Evolutionary conservation across 2,888 invertebrate genomes (phyloP).

Genomic region (Caenorhabditis drosophilae): DNA sequence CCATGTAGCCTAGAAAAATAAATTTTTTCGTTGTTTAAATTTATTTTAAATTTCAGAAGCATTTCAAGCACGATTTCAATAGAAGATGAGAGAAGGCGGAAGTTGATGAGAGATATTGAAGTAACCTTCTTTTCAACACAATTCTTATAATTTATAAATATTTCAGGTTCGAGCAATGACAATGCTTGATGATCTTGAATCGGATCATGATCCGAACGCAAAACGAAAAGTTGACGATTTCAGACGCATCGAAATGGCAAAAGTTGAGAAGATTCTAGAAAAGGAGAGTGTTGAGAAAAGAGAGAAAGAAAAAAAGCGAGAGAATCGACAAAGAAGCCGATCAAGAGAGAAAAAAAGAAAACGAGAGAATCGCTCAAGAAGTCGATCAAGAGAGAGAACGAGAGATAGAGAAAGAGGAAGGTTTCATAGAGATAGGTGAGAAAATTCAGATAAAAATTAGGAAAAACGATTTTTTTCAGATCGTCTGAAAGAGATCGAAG

Average conservation of each 20-base stretch:
- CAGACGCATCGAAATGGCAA: conserved; percentile 33
- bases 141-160: no score
- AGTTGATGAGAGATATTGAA: conserved; percentile 39
- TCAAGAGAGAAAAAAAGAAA: conserved; percentile 10
- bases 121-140: no score
- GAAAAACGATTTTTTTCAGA: conserved; percentile 1
- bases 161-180: conserved; percentile 61
- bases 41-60: neutral
- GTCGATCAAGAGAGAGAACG: conserved; percentile 16
- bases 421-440: conserved; percentile 11
- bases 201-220: conserved; percentile 43
- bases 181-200: conserved; percentile 64
- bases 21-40: neutral
- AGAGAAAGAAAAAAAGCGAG: conserved; percentile 1
- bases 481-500: conserved; percentile 6
- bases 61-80: neutral
- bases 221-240: conserved; percentile 39
- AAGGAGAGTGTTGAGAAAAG: conserved; percentile 2
- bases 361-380: conserved; percentile 9
- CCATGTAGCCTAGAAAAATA: neutral
- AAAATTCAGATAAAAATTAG: neutral
- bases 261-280: conserved; percentile 37
- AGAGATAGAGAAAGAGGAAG: conserved; percentile 18
- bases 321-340: neutral
- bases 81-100: conserved; percentile 20